A percentile compares a stretch with the other conserved stretches of the same genome.
Conservation (phyloP, 2,797 vertebrate species). For the Sitta carolinensis region DNA sequence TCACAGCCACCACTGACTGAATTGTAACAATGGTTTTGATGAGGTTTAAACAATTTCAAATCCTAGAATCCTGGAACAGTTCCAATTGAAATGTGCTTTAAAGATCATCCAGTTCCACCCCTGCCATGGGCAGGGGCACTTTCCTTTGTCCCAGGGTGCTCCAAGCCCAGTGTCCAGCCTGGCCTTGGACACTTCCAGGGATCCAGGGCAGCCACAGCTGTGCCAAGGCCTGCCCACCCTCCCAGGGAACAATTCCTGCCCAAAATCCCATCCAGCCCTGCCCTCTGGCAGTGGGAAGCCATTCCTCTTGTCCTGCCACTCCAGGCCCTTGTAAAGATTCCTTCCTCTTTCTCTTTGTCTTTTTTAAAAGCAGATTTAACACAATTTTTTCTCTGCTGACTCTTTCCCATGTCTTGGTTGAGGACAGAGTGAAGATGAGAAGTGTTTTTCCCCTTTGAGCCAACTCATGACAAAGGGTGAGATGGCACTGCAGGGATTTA, state of each 20-base stretch:
- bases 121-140: neutral
- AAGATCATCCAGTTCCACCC: rapidly evolving
- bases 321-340: too few species aligned
- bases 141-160: rapidly evolving
- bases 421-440: neutral
- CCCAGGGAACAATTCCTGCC: rapidly evolving
- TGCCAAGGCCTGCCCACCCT: neutral
- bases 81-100: neutral
- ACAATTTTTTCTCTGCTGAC: neutral
- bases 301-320: neutral
- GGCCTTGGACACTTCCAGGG: neutral
- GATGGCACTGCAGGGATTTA: neutral
- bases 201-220: neutral
- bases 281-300: neutral
- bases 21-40: neutral
- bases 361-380: neutral
- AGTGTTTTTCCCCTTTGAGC: neutral
- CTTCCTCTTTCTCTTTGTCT: too few species aligned
- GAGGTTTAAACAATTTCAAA: neutral
- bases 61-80: neutral
- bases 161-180: neutral
- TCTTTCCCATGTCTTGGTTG: neutral
- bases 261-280: neutral
- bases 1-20: rapidly evolving
- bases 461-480: neutral